Evolutionary conservation across 1,140 invertebrate genomes (phyloP), one percentile per base, ranked within the genome.

Genomic region (Brachystomella parvula): DNA sequence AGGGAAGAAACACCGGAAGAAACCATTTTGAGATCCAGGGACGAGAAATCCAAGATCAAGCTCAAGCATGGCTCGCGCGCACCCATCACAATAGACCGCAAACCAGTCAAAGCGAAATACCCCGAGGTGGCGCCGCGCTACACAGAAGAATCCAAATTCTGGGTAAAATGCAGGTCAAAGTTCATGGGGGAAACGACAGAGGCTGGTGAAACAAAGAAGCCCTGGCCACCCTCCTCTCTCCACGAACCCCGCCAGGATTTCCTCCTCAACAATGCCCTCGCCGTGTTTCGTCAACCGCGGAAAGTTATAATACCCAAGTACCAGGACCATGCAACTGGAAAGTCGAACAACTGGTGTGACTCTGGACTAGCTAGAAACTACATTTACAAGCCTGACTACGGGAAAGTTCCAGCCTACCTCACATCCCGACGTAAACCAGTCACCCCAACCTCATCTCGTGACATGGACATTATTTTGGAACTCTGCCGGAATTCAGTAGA

Each of bases 301-400:
- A 62, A 47, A 26, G 24, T 62, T 21, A 32, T 35, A 19, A 29
- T 44, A 15, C 44, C 61, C 2, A 9, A 28, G 19, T 49, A 49
- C 44, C 32, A 49, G 6, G 61, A 63, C 30, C 15, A 29, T 28
- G 9, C 3, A 28, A 47, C 6, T 15, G 61, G 61, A 15, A 9
- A 26, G 6, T 24, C 19, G 15, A 9, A 33, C 3, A 6, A 19
- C 17, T 63, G 35, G 61, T 47, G 19, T 28, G 24, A 3, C 2
- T 63, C 61, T 29, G 61, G 61, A 15, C 30, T 28, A 21, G 39
- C 61, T 2, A 29, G 61, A 6, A 47, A 47, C 21, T 63, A 29
- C 29, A 29, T 63, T 6, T 53, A 49, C 28, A 63, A 63, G 26
- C 39, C 44, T 29, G 61, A 53, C 19, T 63, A 26, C 31, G 61